phyloP scores from a whole-genome alignment of 2,113 vertebrate genomes.

The Rostratula benghalensis region DNA sequence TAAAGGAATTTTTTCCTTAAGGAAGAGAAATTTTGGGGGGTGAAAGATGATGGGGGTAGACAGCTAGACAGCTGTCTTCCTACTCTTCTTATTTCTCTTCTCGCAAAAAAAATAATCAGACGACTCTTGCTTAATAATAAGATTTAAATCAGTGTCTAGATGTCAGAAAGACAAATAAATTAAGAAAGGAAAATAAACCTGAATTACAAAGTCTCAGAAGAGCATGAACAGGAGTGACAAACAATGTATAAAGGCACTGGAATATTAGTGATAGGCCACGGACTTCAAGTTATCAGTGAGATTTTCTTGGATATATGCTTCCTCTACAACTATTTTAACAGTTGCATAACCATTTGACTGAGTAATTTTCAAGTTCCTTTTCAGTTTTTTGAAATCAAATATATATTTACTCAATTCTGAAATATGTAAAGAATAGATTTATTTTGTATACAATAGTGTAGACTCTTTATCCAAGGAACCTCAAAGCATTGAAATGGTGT shows the following conservation, averaged over 20 bases:
- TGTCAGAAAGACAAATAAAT: not conserved
- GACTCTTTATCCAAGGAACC: not conserved
- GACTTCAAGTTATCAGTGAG: not conserved
- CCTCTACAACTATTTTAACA: not conserved
- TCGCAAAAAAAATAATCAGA: not conserved
- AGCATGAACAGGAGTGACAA: not conserved
- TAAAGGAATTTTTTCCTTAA: not conserved
- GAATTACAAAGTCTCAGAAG: not conserved
- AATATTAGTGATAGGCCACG: not conserved
- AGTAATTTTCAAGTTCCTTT: not conserved
- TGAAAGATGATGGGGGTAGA: fast-evolving
- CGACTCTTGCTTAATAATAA: not conserved
- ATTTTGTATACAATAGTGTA: not conserved
- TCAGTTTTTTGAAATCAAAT: not conserved
- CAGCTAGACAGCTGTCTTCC: not conserved
- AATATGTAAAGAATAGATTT: not conserved
- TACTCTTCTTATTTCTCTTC: not conserved
- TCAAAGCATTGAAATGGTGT: not conserved
- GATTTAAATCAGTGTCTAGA: not conserved
- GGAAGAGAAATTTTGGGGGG: not conserved
- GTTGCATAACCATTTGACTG: not conserved
- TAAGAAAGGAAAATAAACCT: not conserved
- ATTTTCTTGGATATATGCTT: not conserved
- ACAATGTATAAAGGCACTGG: not conserved
- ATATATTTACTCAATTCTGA: not conserved